Base-by-base conservation (phyloP, 2,888 invertebrate genomes). In the Mactromeris polynyma region DNA sequence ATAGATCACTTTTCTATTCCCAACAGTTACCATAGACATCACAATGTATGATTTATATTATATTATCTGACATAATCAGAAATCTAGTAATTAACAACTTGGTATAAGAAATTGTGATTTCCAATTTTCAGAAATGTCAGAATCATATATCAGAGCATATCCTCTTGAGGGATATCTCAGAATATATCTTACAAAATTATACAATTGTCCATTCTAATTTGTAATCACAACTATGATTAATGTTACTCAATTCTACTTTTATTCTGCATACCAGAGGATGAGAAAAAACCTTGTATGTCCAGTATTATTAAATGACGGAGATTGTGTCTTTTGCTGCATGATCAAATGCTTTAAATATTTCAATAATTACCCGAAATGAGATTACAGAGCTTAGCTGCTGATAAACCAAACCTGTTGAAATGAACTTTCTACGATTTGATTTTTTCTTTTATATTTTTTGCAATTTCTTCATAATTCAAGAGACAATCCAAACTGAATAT, bases 51-150 rank as follows among this genome's bases (percentile, higher is more conserved):
- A n/a, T n/a, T n/a, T n/a, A n/a, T n/a, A n/a, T n/a, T n/a, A n/a
- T n/a, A n/a, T n/a, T n/a, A n/a, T n/a, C n/a, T n/a, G n/a, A n/a
- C n/a, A n/a, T 0, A 64, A 26, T 26, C 58, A 64, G n/a, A 64
- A 64, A 26, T 64, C 58, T 64, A 26, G 58, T 26, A 64, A n/a
- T 64, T 64, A 64, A 64, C 58, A 64, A 64, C n/a, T 64, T 64
- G 9, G 26, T 64, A 26, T 26, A 64, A 64, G 58, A 64, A 64
- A 64, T 64, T 64, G 58, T 26, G n/a, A 26, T 26, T 26, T 64
- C 58, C 58, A 64, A 64, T 26, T 64, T 64, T 64, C 26, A 26
- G 26, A 64, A 9, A 64, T 64, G 58, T 26, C 58, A 64, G n/a
- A 64, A 26, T 64, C 58, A 64, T 64, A 64, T 64, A 64, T 64